phyloP scores from a whole-genome alignment of 2,888 invertebrate species.

The Cryptocheilus praepositus region DNA sequence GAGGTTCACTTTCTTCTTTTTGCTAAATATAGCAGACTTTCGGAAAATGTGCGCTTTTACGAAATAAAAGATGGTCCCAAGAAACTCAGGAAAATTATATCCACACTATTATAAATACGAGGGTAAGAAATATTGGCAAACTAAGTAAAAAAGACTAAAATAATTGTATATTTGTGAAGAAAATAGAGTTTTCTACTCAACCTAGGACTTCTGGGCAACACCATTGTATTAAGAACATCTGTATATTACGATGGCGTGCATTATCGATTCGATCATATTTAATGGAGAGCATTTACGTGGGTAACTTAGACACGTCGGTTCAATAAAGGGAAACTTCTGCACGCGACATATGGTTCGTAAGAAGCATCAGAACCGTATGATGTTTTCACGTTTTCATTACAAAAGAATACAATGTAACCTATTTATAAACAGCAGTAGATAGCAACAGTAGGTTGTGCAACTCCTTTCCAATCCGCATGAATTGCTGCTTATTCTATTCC shows the following conservation, averaged over 20 bases:
- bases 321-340: conserved; percentile 27
- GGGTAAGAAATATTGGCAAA: no score
- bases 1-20: no score
- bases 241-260: conserved; percentile 21
- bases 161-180: no score
- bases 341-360: conserved; percentile 15
- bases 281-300: conserved; percentile 18
- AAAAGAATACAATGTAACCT: conserved; percentile 19
- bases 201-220: no score
- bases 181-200: neutral
- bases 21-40: no score
- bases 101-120: no score
- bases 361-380: conserved; percentile 14
- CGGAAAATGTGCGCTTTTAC: no score
- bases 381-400: conserved; percentile 26
- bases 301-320: conserved; percentile 13
- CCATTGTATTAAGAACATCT: neutral
- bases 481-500: conserved; percentile 1
- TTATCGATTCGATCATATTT: conserved; percentile 20
- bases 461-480: neutral
- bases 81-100: no score
- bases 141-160: no score
- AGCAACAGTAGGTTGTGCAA: neutral
- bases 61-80: no score
- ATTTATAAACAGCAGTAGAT: conserved; percentile 42